These are phyloP conservation scores for Lepidocyrtinus sp. DNA, from an alignment of 2,888 invertebrate genomes.

Conservation along the genomic window DNA sequence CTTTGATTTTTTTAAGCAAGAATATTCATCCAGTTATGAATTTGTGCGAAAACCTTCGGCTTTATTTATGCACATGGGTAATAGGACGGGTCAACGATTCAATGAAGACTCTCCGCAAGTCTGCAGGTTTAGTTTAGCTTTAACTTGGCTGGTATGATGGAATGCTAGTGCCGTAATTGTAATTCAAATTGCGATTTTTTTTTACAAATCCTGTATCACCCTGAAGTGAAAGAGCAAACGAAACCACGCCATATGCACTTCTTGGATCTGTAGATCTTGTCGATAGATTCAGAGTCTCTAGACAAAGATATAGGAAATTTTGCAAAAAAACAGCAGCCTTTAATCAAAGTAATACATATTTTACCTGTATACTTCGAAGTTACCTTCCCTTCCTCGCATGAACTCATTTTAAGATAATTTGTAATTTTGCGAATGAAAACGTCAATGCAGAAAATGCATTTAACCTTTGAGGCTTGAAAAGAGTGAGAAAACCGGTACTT, in stretches of 20 bases:
- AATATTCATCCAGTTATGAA: too few relatives aligned
- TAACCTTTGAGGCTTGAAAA: background rate
- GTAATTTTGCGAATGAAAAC: background rate
- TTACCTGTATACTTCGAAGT: too few relatives aligned
- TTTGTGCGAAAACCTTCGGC: too few relatives aligned
- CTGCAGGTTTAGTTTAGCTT: background rate
- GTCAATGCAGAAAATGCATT: background rate
- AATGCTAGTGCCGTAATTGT: too few relatives aligned
- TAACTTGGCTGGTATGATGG: background rate
- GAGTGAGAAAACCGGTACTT: background rate
- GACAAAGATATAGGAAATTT: background rate
- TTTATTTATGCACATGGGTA: background rate
- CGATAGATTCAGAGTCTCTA: background rate
- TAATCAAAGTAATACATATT: background rate
- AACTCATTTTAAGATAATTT: background rate
- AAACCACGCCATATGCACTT: background rate
- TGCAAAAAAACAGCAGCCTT: background rate
- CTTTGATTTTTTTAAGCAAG: background rate
- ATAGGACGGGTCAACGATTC: background rate
- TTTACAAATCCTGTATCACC: too few relatives aligned
- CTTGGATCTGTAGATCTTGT: too few relatives aligned
- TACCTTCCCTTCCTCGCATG: background rate
- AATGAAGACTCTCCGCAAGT: background rate
- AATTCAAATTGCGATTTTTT: too few relatives aligned
- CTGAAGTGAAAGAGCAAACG: too few relatives aligned